Base-by-base conservation (phyloP, 2,888 invertebrate species). In the Ophion costatus region DNA sequence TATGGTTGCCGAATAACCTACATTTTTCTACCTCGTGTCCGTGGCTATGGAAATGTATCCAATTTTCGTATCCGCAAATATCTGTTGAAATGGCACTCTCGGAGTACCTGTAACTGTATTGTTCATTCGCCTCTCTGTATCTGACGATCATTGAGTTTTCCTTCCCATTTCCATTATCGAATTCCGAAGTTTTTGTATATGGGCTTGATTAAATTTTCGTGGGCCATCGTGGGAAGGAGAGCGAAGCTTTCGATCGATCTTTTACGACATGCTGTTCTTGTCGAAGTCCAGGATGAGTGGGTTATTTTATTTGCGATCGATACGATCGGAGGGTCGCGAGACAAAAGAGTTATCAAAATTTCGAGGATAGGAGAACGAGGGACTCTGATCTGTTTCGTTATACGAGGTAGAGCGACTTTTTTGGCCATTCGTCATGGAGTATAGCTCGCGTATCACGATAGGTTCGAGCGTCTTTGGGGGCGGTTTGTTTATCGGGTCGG, bases 401-500 rank as follows among this genome's bases (percentile, higher is more conserved):
- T 42, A 20, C 3, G 22, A 22, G 11, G 20, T 11, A 11, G 20
- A 42, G 38, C 20, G 9, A 11, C 20, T 29, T 42, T 67, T n/a
- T 67, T 20, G 17, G 4, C 67, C 11, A 14, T 45, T 3, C 45
- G 14, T 45, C 45, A 10, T 3, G 45, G 20, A 42, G 24, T 20
- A 20, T 20, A 42, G 11, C 4, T 67, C 33, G 42, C 4, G 38
- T n/a, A 45, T 42, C 67, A n/a, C 33, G n/a, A 33, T 33, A n/a
- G 2, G 45, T 22, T 42, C 42, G 20, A 67, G 45, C 22, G 45
- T n/a, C 33, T 66, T 45, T 45, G 22, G 45, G 22, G 20, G 14
- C 5, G 45, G 42, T 42, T 67, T 33, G 66, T 38, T 73, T 24
- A 33, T 20, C 61, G 33, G 64, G 71, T 71, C 71, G 51, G 63